Evolutionary conservation across 2,888 invertebrate species (phyloP).

Genomic region (Lasioglossum figueresi): DNA sequence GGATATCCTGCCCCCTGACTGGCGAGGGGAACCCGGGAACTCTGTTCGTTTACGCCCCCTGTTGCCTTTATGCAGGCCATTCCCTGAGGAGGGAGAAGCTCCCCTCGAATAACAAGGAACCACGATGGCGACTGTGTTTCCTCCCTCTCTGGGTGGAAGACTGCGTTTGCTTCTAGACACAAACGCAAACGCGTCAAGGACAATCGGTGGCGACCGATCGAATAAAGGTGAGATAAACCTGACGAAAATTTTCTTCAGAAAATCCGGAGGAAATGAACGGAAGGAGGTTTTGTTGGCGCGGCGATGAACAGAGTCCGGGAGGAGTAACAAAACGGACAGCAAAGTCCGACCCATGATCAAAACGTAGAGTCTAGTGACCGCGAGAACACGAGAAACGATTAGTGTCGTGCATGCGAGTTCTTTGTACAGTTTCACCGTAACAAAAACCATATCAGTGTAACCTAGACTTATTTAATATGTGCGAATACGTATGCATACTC

Average conservation of each 20-base stretch:
- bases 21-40: too few relatives aligned
- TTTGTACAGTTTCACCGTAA: conserved; percentile 71
- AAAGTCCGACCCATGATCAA: conserved; percentile 22
- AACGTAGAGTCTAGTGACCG: background rate
- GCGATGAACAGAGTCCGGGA: background rate
- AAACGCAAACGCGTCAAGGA: background rate
- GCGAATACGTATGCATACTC: conserved; percentile 67
- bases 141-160: too few relatives aligned
- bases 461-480: conserved; percentile 71
- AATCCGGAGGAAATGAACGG: background rate
- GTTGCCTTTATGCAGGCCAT: too few relatives aligned
- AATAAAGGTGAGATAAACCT: background rate
- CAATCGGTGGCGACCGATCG: background rate
- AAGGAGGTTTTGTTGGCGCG: background rate
- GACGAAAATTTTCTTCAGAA: background rate
- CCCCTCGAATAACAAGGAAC: too few relatives aligned
- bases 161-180: background rate
- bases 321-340: background rate
- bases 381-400: conserved; percentile 47
- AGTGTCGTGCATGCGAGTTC: conserved; percentile 59
- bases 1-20: too few relatives aligned
- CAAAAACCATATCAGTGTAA: conserved; percentile 78
- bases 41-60: too few relatives aligned
- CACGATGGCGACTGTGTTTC: too few relatives aligned
- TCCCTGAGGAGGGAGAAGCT: too few relatives aligned